Conservation (phyloP, 2,888 invertebrate species). For the Choreutis nemorana region DNA sequence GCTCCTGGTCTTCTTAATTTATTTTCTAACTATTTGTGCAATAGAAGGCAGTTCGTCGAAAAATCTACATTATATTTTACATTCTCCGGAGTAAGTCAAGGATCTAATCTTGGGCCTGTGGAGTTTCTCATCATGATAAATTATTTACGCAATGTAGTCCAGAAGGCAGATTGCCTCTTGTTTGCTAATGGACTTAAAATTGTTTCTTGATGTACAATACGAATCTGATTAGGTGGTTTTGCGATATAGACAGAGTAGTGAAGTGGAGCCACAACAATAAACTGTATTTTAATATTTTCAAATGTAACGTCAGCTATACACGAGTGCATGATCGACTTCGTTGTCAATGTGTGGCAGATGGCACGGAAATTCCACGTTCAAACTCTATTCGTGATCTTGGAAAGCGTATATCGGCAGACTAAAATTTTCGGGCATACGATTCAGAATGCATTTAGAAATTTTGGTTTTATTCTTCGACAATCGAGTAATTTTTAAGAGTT, state of each 20-base stretch:
- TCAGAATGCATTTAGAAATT: constrained; percentile 7
- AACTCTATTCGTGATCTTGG: too few species aligned
- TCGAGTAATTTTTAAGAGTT: too few species aligned
- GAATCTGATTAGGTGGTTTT: too few species aligned
- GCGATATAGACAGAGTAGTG: too few species aligned
- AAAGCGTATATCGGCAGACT: constrained; percentile 1
- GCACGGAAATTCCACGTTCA: too few species aligned
- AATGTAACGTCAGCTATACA: too few species aligned
- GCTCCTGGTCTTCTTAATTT: constrained; percentile 3
- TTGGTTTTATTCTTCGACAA: constrained; percentile 7
- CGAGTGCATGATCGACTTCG: too few species aligned
- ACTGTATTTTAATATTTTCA: too few species aligned
- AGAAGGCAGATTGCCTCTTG: constrained; percentile 3
- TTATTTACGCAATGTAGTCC: constrained; percentile 5
- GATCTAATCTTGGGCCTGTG: constrained; percentile 6
- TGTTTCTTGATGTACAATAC: too few species aligned
- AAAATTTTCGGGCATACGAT: constrained; percentile 5
- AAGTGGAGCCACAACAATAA: constrained; percentile 5
- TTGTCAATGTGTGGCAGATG: too few species aligned
- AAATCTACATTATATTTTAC: constrained; percentile 4
- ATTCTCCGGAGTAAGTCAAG: constrained; percentile 6
- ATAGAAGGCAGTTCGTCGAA: constrained; percentile 6
- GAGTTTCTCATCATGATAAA: constrained; percentile 7
- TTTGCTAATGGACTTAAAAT: not conserved
- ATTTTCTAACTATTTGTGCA: constrained; percentile 4